Percentiles rank a stretch among this genome's conserved stretches.
phyloP scores from a whole-genome alignment of 2,888 invertebrate genomes.

The Noctua fimbriata region DNA sequence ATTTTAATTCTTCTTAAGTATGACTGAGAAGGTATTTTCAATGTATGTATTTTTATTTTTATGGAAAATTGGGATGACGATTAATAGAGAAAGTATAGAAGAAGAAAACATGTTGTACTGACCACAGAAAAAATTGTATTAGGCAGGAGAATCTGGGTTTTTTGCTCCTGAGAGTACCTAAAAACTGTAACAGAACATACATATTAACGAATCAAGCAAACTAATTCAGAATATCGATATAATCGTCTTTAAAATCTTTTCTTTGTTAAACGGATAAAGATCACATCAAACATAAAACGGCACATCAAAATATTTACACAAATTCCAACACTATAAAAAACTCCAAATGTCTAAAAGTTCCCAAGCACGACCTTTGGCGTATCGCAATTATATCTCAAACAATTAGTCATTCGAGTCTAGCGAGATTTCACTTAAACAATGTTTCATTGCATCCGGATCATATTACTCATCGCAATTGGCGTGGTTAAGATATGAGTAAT shows the following conservation, averaged over 20 bases:
- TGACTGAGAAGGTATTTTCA: no score
- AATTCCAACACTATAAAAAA: slow-evolving; percentile 41
- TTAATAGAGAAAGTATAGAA: neutral
- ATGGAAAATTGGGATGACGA: no score
- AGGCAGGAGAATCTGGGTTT: no score
- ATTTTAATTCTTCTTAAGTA: no score
- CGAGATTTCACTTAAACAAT: slow-evolving; percentile 61
- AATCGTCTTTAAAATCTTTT: neutral
- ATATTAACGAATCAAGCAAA: neutral
- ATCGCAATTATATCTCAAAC: slow-evolving; percentile 57
- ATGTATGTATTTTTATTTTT: no score
- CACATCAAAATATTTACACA: slow-evolving; percentile 26
- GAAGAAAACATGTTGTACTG: neutral
- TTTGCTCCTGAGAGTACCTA: no score
- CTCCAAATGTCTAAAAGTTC: slow-evolving; percentile 42
- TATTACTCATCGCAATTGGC: slow-evolving; percentile 69
- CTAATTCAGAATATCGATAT: neutral
- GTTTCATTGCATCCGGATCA: slow-evolving; percentile 66
- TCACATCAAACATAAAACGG: neutral
- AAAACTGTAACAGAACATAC: neutral
- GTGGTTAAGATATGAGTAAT: slow-evolving; percentile 54
- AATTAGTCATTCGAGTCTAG: slow-evolving; percentile 61
- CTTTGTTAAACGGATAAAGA: neutral
- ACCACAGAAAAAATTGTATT: neutral
- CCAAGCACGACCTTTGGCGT: slow-evolving; percentile 47